These are phyloP conservation scores for Lampropteryx suffumata DNA, from an alignment of 2,888 invertebrate species.

Conservation along the genomic window DNA sequence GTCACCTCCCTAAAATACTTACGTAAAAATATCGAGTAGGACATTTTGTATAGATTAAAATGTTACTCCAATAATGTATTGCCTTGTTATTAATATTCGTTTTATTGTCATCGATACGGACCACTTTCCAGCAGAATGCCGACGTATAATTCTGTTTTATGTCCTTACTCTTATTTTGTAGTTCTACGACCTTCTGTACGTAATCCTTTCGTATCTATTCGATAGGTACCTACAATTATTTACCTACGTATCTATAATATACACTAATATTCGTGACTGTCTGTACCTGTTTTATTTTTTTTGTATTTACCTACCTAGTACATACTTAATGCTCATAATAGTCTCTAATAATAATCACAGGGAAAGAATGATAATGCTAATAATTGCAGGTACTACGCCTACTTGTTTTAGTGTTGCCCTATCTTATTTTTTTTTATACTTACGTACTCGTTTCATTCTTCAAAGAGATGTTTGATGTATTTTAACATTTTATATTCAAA, in stretches of 20 bases:
- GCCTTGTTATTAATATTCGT: conserved; percentile 61
- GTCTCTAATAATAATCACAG: too few species aligned
- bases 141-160: conserved; percentile 32
- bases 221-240: conserved; percentile 1
- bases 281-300: too few species aligned
- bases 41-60: conserved; percentile 70
- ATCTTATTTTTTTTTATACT: too few species aligned
- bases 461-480: too few species aligned
- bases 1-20: conserved; percentile 36
- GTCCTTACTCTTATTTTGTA: conserved; percentile 12
- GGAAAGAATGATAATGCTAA: too few species aligned
- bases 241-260: not conserved
- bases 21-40: conserved; percentile 49
- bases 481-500: too few species aligned
- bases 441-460: too few species aligned
- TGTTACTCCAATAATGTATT: conserved; percentile 62
- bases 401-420: too few species aligned
- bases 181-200: conserved; percentile 20
- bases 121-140: conserved; percentile 38
- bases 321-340: too few species aligned
- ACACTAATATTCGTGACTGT: too few species aligned
- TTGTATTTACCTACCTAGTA: too few species aligned
- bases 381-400: too few species aligned
- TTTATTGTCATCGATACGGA: conserved; percentile 44
- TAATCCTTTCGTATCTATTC: conserved; percentile 18